A percentile compares a stretch with the other conserved stretches of the same genome.
Conservation (phyloP, 2,888 invertebrate species). For the Gasteruption jaculator region DNA sequence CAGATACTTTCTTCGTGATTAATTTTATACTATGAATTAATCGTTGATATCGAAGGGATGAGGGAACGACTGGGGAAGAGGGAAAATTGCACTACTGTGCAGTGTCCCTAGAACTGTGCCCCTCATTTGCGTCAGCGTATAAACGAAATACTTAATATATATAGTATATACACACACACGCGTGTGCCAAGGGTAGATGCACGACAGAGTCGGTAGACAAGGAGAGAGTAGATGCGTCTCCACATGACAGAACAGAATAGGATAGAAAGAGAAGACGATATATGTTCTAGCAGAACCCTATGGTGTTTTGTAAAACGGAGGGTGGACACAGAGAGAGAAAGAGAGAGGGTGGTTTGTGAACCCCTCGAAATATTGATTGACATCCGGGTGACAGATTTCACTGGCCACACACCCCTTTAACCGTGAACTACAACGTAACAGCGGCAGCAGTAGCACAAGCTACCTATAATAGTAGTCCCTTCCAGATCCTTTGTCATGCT, state of each 20-base stretch:
- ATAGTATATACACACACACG: too few relatives aligned
- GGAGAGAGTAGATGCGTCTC: too few relatives aligned
- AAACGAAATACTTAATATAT: too few relatives aligned
- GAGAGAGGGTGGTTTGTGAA: constrained; percentile 25
- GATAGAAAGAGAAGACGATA: constrained; percentile 5
- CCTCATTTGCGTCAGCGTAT: too few relatives aligned
- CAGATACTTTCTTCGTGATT: constrained; percentile 29
- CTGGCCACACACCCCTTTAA: constrained; percentile 39
- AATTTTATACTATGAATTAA: constrained; percentile 31
- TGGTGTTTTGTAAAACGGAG: constrained; percentile 24
- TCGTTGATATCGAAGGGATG: too few relatives aligned
- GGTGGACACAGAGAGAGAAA: constrained; percentile 25
- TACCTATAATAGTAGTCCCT: constrained; percentile 2
- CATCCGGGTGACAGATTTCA: constrained; percentile 49
- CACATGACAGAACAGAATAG: constrained; percentile 9
- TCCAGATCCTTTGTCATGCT: constrained; percentile 42
- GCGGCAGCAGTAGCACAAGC: constrained; percentile 11
- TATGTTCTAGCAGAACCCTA: constrained; percentile 7
- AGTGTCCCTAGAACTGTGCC: too few relatives aligned
- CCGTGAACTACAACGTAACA: constrained; percentile 32
- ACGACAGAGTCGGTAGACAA: too few relatives aligned
- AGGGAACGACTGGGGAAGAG: too few relatives aligned
- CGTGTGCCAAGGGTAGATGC: too few relatives aligned
- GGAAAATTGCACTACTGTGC: too few relatives aligned
- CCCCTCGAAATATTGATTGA: constrained; percentile 49